Conservation (phyloP, 2,888 invertebrate genomes). For the Pollenia angustigena region DNA sequence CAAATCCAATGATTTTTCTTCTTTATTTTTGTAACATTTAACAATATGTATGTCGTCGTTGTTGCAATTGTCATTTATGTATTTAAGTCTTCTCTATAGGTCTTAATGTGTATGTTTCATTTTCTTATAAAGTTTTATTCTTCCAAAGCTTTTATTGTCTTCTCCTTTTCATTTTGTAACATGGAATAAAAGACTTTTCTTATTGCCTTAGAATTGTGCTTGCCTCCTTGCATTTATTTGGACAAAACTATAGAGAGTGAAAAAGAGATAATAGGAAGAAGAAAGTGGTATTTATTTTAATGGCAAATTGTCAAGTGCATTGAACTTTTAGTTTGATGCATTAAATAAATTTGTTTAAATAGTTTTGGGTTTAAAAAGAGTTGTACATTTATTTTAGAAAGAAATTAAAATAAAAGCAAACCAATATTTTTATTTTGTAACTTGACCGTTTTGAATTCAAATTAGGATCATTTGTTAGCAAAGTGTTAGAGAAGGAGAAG, state of each 20-base stretch:
- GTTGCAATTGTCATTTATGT: constrained; percentile 69
- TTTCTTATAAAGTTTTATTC: constrained; percentile 33
- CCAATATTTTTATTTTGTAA: constrained; percentile 40
- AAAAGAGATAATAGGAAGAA: too few species aligned
- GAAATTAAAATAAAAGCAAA: background rate
- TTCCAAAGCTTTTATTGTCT: constrained; percentile 62
- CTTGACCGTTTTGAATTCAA: constrained; percentile 13
- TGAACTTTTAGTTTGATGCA: constrained; percentile 65
- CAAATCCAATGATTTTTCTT: constrained; percentile 12
- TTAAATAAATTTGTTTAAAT: constrained; percentile 63
- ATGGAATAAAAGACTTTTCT: background rate
- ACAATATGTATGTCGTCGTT: constrained; percentile 67
- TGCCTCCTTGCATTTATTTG: background rate
- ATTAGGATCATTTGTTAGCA: constrained; percentile 37
- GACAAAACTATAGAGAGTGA: background rate
- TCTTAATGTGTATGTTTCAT: constrained; percentile 7
- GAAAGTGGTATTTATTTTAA: background rate
- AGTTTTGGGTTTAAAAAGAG: constrained; percentile 44
- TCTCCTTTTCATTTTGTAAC: constrained; percentile 41
- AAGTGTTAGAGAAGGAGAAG: background rate
- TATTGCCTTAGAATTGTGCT: background rate
- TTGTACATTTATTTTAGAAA: constrained; percentile 14
- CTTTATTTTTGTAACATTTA: constrained; percentile 54
- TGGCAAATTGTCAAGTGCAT: constrained; percentile 55
- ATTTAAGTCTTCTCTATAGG: constrained; percentile 21